Base-by-base conservation (phyloP, 1,140 invertebrate genomes). In the Trichogramma pretiosum region DNA sequence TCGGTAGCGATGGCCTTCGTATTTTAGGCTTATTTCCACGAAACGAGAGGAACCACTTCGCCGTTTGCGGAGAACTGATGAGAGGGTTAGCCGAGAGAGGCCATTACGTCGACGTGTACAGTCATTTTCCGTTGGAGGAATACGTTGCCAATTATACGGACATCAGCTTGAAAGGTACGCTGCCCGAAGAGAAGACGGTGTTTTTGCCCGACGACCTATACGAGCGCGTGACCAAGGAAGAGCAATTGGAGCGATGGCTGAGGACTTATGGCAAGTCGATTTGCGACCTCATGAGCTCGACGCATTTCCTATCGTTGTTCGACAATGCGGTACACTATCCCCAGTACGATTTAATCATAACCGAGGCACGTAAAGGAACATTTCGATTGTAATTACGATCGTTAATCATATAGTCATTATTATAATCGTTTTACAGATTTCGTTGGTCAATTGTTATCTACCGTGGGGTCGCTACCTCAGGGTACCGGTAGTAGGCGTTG, bases 61-160 rank as follows among this genome's bases (percentile, higher is more conserved):
- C 58, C 0, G 62, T 68, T 28, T 55, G 57, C 14, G 61, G 66
- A 33, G 26, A 53, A 5, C 7, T 74, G 13, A 58, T 69, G 48
- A 60, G 58, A 28, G 57, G 36, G 10, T 49, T 74, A 0, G 69
- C 67, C 3, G 52, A 44, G n/a, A 59, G 59, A 3, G 73, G 73
- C 1, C 73, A 74, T 50, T 56, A 64, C 14, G 61, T 74, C 0
- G 65, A 67, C 16, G 61, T 73, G 0, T 33, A 72, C 4, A 55
- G 58, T 3, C 61, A 67, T 14, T 72, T 69, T 45, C 63, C 68
- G 0, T 13, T 50, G 10, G 64, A 66, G 30, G 59, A 61, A 9
- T 56, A 57, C 1, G 39, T 59, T 14, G 40, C 50, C 0, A 72
- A 72, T 59, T 66, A 68, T 41, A 57, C 16, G 0, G 59, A 65